A percentile compares a stretch with the other conserved stretches of the same genome.
Conservation (phyloP, 2,888 invertebrate genomes). For the Molanna angustata region DNA sequence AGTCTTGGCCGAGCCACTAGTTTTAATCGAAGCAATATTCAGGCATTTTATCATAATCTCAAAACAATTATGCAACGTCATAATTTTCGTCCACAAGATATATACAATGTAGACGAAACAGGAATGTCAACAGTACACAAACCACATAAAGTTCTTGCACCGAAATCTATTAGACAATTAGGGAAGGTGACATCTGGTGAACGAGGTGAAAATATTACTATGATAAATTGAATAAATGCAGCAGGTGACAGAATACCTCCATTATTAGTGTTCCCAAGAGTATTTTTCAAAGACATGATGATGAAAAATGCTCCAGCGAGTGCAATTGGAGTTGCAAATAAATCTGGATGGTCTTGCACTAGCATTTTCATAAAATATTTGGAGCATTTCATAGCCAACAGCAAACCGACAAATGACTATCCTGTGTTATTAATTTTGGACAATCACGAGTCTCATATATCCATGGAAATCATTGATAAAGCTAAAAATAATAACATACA, state of each 20-base stretch:
- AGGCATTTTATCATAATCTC: not conserved
- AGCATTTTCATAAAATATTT: not conserved
- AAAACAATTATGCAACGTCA: not conserved
- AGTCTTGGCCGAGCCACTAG: not conserved
- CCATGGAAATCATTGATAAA: not conserved
- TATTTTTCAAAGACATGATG: conserved; percentile 1
- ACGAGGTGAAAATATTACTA: not conserved
- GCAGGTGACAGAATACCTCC: not conserved
- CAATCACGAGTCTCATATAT: conserved; percentile 2
- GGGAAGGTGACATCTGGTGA: not conserved
- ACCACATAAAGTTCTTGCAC: not conserved
- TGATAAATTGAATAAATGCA: not conserved
- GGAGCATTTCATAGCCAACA: not conserved
- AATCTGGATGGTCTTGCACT: not conserved
- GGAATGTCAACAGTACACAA: not conserved
- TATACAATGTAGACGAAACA: conserved; percentile 1
- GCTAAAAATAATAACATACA: not conserved
- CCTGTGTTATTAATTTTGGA: not conserved
- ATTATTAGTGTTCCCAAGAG: not conserved
- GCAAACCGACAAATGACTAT: not conserved
- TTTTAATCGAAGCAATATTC: not conserved
- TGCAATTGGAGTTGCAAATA: not conserved
- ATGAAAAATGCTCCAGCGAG: not conserved
- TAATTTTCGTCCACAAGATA: not conserved
- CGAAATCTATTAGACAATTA: not conserved